These are phyloP conservation scores for Brotula barbata DNA, from an alignment of 2,797 vertebrate species.

Conservation along the genomic window DNA sequence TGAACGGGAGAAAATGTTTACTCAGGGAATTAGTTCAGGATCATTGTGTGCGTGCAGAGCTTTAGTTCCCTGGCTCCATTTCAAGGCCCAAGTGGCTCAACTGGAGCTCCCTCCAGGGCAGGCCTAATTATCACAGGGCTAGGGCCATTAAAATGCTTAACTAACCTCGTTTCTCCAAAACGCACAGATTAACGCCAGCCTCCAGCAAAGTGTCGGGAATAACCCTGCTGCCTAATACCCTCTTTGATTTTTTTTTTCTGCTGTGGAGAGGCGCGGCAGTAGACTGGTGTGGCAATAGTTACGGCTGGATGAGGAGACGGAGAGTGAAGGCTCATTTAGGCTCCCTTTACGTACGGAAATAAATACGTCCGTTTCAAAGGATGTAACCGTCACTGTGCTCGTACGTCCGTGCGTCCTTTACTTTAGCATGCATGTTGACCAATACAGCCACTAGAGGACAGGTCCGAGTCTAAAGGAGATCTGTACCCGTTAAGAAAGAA, in stretches of 20 bases:
- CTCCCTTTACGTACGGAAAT: no score
- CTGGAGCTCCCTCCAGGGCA: slow-evolving; percentile 95
- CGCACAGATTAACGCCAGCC: slow-evolving; percentile 95
- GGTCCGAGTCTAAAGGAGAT: no score
- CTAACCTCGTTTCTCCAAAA: slow-evolving; percentile 96
- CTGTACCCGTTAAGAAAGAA: no score
- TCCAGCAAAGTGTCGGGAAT: slow-evolving; percentile 89
- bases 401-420: no score
- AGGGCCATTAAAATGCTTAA: slow-evolving; percentile 99
- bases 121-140: slow-evolving; percentile 99
- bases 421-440: no score
- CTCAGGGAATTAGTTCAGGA: slow-evolving; percentile 99
- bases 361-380: no score
- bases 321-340: slow-evolving; percentile 46
- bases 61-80: slow-evolving; percentile 95
- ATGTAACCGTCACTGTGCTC: no score
- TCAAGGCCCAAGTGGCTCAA: slow-evolving; percentile 97
- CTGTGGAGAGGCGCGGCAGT: slow-evolving; percentile 70
- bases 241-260: slow-evolving; percentile 87
- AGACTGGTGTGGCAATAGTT: slow-evolving; percentile 64
- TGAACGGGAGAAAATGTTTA: slow-evolving; percentile 99
- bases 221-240: slow-evolving; percentile 94
- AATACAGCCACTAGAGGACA: no score
- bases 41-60: slow-evolving; percentile 92
- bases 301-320: slow-evolving; percentile 56